phyloP scores from a whole-genome alignment of 2,888 invertebrate genomes.

The Macaria liturata region DNA sequence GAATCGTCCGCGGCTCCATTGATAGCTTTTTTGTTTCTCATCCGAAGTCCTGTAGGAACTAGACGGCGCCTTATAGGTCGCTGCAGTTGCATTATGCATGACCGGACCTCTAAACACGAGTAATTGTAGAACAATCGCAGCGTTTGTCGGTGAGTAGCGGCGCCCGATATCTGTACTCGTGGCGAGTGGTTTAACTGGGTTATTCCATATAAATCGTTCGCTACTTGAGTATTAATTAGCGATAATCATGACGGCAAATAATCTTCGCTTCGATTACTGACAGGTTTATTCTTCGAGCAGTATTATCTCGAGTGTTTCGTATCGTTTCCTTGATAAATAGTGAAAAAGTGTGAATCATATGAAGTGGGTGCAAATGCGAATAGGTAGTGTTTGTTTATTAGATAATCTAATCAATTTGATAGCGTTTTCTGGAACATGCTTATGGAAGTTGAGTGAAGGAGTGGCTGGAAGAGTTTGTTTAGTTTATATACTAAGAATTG shows the following conservation, averaged over 20 bases:
- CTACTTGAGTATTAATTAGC: slow-evolving; percentile 73
- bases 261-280: slow-evolving; percentile 64
- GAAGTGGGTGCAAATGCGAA: background rate
- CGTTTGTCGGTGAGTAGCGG: slow-evolving; percentile 50
- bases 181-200: slow-evolving; percentile 73
- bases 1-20: slow-evolving; percentile 71
- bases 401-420: background rate
- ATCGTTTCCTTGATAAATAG: slow-evolving; percentile 52
- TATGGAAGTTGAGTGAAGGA: no score
- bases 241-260: slow-evolving; percentile 71
- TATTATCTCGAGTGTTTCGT: slow-evolving; percentile 58
- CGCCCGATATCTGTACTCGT: slow-evolving; percentile 57
- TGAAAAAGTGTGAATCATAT: slow-evolving; percentile 38
- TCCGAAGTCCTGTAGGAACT: slow-evolving; percentile 51
- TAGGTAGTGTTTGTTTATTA: background rate
- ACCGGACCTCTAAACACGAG: slow-evolving; percentile 41
- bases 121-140: slow-evolving; percentile 57
- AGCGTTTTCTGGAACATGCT: background rate
- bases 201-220: slow-evolving; percentile 70
- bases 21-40: slow-evolving; percentile 67
- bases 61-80: slow-evolving; percentile 68
- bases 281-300: slow-evolving; percentile 63
- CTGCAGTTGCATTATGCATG: slow-evolving; percentile 72
- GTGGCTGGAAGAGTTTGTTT: no score
- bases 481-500: no score